Evolutionary conservation across 2,113 vertebrate genomes (phyloP).

Genomic region (Mus spicilegus): DNA sequence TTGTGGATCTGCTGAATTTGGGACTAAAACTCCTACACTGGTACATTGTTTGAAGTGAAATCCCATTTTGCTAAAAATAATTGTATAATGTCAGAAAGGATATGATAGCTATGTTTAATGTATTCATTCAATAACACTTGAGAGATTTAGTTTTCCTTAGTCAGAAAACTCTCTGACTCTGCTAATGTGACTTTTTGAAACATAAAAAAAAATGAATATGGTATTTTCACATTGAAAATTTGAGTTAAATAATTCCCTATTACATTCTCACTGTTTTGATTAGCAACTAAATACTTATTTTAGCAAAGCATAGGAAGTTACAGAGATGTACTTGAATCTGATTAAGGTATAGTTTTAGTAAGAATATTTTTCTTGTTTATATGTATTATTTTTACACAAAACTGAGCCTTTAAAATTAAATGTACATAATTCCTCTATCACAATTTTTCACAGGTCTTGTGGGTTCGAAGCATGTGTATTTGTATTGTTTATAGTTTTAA

Average conservation of each 20-base stretch:
- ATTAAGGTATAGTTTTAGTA: background rate
- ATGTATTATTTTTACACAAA: background rate
- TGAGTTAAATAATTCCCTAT: background rate
- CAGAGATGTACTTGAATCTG: background rate
- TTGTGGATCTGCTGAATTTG: background rate
- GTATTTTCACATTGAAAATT: constrained; percentile 8
- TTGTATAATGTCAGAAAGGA: background rate
- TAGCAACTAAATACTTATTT: constrained; percentile 4
- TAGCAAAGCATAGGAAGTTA: background rate
- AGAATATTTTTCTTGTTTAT: background rate
- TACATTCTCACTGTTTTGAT: constrained; percentile 42
- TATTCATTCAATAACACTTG: background rate
- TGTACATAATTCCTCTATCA: background rate
- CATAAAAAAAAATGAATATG: background rate
- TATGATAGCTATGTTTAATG: background rate
- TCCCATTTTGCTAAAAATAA: constrained; percentile 4
- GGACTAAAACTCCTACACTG: background rate
- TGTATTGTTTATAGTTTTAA: background rate
- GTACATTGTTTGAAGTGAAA: constrained; percentile 18
- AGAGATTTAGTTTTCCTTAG: background rate
- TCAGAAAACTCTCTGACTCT: background rate
- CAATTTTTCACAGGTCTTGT: background rate
- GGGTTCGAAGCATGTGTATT: background rate
- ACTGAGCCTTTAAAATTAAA: background rate
- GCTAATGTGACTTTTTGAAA: background rate